phyloP scores from a whole-genome alignment of 64 coral and sea anemone species.

The Stichodactyla mertensii region DNA sequence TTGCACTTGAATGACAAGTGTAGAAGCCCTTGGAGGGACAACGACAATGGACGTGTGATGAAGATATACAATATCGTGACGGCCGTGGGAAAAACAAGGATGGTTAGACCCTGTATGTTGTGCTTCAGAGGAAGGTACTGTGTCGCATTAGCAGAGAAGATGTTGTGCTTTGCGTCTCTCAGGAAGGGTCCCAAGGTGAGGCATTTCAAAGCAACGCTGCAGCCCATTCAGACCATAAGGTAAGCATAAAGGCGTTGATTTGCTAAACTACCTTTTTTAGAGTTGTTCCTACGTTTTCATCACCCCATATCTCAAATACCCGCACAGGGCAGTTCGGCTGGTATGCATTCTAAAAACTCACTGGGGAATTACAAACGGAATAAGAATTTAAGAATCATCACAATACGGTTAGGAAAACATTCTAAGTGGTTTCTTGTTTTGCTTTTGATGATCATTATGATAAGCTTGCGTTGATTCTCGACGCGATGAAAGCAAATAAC shows the following conservation, averaged over 20 bases:
- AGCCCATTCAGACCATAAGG: not conserved
- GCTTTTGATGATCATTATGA: not conserved
- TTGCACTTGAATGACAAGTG: slow-evolving; percentile 6
- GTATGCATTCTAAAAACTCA: not conserved
- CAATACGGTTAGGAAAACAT: not conserved
- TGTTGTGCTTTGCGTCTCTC: not conserved
- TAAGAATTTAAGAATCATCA: not conserved
- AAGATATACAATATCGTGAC: too few relatives aligned
- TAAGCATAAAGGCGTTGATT: not conserved
- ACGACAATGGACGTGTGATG: not conserved
- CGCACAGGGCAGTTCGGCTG: not conserved
- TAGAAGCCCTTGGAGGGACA: not conserved
- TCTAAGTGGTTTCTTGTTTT: not conserved
- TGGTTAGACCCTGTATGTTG: not conserved
- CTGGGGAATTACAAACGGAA: not conserved
- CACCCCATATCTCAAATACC: not conserved
- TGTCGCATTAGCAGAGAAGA: not conserved
- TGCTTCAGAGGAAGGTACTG: not conserved
- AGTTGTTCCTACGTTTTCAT: not conserved
- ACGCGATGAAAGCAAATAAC: not conserved
- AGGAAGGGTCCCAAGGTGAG: not conserved
- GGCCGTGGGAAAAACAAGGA: not conserved
- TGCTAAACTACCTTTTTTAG: not conserved
- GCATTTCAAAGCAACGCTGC: not conserved
- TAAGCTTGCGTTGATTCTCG: slow-evolving; percentile 6